Evolutionary conservation across 2,797 vertebrate species (phyloP).

Genomic region (Danio jaintianensis): DNA sequence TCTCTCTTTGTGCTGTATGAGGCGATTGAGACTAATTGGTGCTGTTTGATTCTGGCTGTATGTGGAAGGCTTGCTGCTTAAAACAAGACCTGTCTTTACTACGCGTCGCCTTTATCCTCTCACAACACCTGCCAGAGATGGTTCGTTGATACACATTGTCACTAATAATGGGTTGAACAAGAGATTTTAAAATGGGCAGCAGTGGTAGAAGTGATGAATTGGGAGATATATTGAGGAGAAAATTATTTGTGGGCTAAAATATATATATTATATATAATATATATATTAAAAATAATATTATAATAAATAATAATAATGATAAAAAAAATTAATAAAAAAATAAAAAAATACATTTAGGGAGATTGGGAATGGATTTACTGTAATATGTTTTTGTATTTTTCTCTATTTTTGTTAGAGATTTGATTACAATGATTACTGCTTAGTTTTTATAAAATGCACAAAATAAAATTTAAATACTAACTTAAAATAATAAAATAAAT

Average conservation of each 20-base stretch:
- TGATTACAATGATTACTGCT: no score
- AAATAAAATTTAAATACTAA: no score
- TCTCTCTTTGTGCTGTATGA: slow-evolving; percentile 35
- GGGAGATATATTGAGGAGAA: slow-evolving; percentile 11
- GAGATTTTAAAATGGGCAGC: slow-evolving; percentile 1
- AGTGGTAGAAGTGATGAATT: slow-evolving; percentile 4
- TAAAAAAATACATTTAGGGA: no score
- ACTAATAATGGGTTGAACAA: slow-evolving; percentile 26
- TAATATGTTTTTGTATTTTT: no score
- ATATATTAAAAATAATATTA: not conserved
- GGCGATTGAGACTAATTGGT: slow-evolving; percentile 59
- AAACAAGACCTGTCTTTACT: slow-evolving; percentile 5
- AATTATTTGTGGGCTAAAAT: not conserved
- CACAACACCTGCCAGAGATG: slow-evolving; percentile 32
- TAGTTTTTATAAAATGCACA: no score
- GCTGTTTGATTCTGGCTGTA: slow-evolving; percentile 57
- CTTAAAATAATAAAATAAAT: no score
- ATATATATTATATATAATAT: no score
- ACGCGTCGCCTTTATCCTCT: not conserved
- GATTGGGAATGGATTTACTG: no score
- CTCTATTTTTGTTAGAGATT: no score
- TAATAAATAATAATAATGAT: no score
- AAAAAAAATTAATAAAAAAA: not conserved
- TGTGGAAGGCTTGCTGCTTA: slow-evolving; percentile 39
- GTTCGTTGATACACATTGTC: slow-evolving; percentile 41